Evolutionary conservation across 2,797 vertebrate genomes (phyloP).

Genomic region (Nasua narica): DNA sequence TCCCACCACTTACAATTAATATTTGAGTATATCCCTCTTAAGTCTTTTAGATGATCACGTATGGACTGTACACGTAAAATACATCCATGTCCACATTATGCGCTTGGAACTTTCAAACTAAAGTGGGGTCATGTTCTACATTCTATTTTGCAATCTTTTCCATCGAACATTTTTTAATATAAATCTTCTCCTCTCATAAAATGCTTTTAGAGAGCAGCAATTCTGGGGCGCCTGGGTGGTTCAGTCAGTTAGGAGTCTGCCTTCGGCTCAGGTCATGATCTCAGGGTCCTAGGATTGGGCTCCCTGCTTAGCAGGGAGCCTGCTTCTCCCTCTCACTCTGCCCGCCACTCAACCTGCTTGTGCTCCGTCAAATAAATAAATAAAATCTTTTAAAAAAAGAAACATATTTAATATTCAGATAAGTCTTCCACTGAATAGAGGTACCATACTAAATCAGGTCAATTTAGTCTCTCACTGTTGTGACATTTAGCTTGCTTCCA

Average conservation of each 20-base stretch:
- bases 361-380: no score
- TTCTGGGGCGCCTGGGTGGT: no score
- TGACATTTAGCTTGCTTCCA: conserved; percentile 3
- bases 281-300: no score
- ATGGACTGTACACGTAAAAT: neutral
- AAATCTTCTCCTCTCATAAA: neutral
- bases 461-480: neutral
- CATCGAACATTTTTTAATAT: neutral
- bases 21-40: neutral
- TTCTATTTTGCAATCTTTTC: neutral
- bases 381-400: no score
- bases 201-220: neutral
- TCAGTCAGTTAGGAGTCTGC: no score
- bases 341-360: no score
- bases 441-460: neutral
- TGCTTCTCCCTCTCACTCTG: no score
- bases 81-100: neutral
- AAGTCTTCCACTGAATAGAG: neutral
- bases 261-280: no score
- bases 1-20: neutral
- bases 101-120: neutral
- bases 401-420: neutral
- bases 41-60: neutral
- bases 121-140: neutral
- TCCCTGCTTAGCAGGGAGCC: no score